These are phyloP conservation scores for Leptodactylus fuscus DNA, from an alignment of 2,113 vertebrate genomes.

Conservation along the genomic window DNA sequence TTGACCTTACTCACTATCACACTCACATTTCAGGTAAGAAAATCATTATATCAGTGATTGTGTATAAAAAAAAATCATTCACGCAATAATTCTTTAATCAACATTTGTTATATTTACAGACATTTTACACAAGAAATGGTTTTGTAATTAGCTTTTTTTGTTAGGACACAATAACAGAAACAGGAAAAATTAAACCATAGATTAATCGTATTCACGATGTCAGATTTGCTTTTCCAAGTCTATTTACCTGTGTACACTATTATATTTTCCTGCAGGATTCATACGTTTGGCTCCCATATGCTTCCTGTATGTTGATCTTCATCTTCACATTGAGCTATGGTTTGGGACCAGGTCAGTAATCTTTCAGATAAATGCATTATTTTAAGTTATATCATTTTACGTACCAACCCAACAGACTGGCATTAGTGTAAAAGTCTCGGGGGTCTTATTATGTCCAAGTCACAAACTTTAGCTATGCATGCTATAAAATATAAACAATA, in stretches of 20 bases:
- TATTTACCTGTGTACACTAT: background rate
- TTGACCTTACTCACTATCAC: slow-evolving; percentile 78
- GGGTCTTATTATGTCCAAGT: background rate
- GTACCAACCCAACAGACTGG: too few relatives aligned
- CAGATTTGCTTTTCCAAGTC: background rate
- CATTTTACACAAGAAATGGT: too few relatives aligned
- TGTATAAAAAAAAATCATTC: too few relatives aligned
- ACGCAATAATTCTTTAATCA: too few relatives aligned
- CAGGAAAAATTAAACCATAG: too few relatives aligned
- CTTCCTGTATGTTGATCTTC: slow-evolving; percentile 81
- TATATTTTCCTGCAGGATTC: slow-evolving; percentile 64
- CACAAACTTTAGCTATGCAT: too few relatives aligned
- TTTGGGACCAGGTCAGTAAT: slow-evolving; percentile 76
- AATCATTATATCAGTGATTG: too few relatives aligned
- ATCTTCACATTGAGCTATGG: slow-evolving; percentile 76
- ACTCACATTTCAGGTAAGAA: slow-evolving; percentile 76
- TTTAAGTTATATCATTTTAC: background rate
- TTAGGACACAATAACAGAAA: too few relatives aligned
- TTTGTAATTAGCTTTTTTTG: too few relatives aligned
- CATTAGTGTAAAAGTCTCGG: background rate
- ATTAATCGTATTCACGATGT: background rate
- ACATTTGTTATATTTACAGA: too few relatives aligned
- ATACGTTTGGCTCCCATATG: slow-evolving; percentile 79
- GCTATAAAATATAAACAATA: too few relatives aligned
- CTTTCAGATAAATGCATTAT: background rate